A percentile compares a stretch with the other conserved stretches of the same genome.
These are phyloP conservation scores for Ameiurus melas DNA, from an alignment of 2,113 vertebrate genomes.

Conservation along the genomic window DNA sequence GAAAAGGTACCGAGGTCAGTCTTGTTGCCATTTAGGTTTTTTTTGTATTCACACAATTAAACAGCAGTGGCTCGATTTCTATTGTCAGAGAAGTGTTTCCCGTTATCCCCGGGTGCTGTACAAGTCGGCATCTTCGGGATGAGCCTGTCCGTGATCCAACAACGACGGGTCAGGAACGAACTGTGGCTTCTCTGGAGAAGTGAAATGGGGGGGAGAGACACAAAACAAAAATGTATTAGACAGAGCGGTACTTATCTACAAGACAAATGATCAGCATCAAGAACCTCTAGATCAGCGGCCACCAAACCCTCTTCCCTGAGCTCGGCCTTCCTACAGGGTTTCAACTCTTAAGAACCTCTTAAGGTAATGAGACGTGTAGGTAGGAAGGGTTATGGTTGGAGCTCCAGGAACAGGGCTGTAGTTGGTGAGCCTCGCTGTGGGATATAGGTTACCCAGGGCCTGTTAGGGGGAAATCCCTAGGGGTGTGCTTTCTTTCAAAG, in stretches of 20 bases:
- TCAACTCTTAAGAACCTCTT: no score
- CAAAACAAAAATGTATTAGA: conserved; percentile 13
- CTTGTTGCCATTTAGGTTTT: neutral
- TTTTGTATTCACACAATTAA: neutral
- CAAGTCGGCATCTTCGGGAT: conserved; percentile 79
- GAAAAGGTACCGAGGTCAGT: neutral
- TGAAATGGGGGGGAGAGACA: neutral
- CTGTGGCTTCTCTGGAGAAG: conserved; percentile 55
- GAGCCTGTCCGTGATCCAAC: conserved; percentile 78
- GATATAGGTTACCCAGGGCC: neutral
- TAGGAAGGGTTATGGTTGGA: no score
- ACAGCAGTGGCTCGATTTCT: neutral
- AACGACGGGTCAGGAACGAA: conserved; percentile 73
- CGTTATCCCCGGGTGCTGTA: conserved; percentile 81
- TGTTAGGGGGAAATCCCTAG: neutral
- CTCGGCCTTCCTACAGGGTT: no score
- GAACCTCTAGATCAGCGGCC: neutral
- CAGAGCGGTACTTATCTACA: neutral
- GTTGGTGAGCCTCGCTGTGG: neutral
- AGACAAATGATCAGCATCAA: neutral
- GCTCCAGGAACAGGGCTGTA: no score
- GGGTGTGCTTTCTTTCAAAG: neutral
- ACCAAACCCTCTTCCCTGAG: no score
- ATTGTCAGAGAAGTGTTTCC: neutral
- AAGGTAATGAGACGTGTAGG: no score